phyloP scores from a whole-genome alignment of 2,113 vertebrate species.

The Steatornis caripensis region DNA sequence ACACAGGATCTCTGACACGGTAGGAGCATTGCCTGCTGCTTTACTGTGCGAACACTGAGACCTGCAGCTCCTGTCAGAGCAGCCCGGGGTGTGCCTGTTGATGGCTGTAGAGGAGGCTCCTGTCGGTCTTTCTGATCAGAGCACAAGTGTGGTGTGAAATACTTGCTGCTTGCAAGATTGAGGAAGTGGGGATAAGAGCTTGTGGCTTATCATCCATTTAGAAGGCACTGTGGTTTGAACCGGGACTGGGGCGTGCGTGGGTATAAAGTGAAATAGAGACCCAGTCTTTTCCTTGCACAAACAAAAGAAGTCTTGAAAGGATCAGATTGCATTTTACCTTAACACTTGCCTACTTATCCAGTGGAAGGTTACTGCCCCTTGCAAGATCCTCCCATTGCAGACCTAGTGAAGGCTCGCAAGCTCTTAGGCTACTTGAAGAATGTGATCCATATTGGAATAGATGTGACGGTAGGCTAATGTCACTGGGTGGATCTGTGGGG shows the following conservation, averaged over 20 bases:
- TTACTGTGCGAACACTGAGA: background rate
- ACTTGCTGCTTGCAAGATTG: background rate
- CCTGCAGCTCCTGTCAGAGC: background rate
- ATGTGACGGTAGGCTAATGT: constrained; percentile 76
- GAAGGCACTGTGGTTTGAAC: background rate
- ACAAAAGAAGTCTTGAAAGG: background rate
- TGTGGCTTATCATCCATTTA: background rate
- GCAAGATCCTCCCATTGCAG: constrained; percentile 85
- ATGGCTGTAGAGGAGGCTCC: background rate
- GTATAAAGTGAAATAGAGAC: background rate
- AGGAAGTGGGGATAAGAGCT: background rate
- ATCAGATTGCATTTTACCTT: constrained; percentile 68
- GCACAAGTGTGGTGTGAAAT: background rate
- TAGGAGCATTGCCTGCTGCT: background rate
- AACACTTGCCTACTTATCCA: constrained; percentile 84
- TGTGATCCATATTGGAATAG: constrained; percentile 81
- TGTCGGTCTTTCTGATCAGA: background rate
- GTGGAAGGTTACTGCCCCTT: constrained; percentile 89
- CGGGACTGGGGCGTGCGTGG: background rate
- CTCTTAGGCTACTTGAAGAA: constrained; percentile 88
- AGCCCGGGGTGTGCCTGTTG: background rate
- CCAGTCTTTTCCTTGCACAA: background rate
- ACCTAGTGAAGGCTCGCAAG: constrained; percentile 84
- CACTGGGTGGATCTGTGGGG: background rate
- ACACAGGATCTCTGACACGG: background rate